Percentiles rank a stretch among this genome's conserved stretches.
phyloP scores from a whole-genome alignment of 2,797 vertebrate species.

The Amphiprion clarkii region DNA sequence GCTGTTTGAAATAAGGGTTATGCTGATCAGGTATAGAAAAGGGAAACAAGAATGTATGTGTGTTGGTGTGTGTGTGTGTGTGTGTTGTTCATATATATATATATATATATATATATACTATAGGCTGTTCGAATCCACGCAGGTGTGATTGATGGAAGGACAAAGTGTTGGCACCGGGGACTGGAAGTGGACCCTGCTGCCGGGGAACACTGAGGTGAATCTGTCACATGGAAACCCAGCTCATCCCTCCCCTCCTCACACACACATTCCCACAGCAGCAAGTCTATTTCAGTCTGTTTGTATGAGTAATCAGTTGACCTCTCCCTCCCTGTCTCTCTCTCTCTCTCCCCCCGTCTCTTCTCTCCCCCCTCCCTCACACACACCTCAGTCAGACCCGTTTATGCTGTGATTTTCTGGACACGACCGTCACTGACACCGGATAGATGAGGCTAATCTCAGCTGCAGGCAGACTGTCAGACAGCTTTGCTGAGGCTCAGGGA shows the following conservation, averaged over 20 bases:
- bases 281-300: conserved; percentile 96
- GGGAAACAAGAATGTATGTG: conserved; percentile 38
- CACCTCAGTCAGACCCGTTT: conserved; percentile 94
- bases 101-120: background rate
- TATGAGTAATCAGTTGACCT: conserved; percentile 96
- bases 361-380: background rate
- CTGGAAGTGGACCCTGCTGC: conserved; percentile 63
- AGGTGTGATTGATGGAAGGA: conserved; percentile 94
- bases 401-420: conserved; percentile 99
- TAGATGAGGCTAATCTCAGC: conserved; percentile 98
- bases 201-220: conserved; percentile 58
- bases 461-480: conserved; percentile 87
- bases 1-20: conserved; percentile 34
- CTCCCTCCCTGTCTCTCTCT: background rate
- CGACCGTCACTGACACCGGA: conserved; percentile 97
- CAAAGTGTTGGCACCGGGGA: conserved; percentile 92
- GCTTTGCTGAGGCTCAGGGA: conserved; percentile 93
- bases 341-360: conserved; percentile 7
- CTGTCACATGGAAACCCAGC: conserved; percentile 71
- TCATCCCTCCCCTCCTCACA: conserved; percentile 72
- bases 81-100: background rate
- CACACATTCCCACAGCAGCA: conserved; percentile 73
- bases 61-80: conserved; percentile 3
- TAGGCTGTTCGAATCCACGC: conserved; percentile 20
- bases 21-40: too few species aligned